Conservation (phyloP, 1,140 invertebrate genomes). For the Magallana ariakensis region DNA sequence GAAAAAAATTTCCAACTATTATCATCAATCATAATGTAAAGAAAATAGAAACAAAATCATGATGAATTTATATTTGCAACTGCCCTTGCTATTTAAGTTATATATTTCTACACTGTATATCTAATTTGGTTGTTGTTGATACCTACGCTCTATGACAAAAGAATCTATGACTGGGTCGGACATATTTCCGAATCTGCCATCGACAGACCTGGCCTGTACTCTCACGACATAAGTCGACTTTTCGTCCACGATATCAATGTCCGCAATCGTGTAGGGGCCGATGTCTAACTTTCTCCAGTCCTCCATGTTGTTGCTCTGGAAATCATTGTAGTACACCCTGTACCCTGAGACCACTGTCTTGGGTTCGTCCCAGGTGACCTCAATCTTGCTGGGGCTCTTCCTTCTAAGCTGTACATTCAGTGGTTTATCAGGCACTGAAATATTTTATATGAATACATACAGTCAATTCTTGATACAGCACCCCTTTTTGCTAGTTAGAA, state of each 20-base stretch:
- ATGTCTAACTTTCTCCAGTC: slow-evolving; percentile 74
- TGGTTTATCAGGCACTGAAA: slow-evolving; percentile 87
- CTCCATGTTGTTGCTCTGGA: slow-evolving; percentile 65
- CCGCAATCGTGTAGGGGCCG: slow-evolving; percentile 79
- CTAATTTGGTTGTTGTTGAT: no score
- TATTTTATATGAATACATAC: neutral
- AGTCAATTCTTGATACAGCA: no score
- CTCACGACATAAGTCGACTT: slow-evolving; percentile 95
- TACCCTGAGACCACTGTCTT: slow-evolving; percentile 88
- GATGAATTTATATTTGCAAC: no score
- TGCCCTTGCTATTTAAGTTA: no score
- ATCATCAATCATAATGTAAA: neutral
- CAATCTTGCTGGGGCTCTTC: slow-evolving; percentile 88
- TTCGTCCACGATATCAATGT: slow-evolving; percentile 93
- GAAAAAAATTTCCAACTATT: neutral
- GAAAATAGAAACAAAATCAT: no score
- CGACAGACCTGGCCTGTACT: slow-evolving; percentile 81
- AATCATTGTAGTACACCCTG: slow-evolving; percentile 79
- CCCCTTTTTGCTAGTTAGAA: no score
- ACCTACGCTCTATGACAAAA: slow-evolving; percentile 17
- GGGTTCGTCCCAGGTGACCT: slow-evolving; percentile 96
- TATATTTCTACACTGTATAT: no score
- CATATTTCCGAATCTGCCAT: slow-evolving; percentile 75
- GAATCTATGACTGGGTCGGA: slow-evolving; percentile 69
- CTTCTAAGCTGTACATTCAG: slow-evolving; percentile 88